These are phyloP conservation scores for Physella acuta DNA, from an alignment of 1,140 invertebrate genomes.

Conservation along the genomic window DNA sequence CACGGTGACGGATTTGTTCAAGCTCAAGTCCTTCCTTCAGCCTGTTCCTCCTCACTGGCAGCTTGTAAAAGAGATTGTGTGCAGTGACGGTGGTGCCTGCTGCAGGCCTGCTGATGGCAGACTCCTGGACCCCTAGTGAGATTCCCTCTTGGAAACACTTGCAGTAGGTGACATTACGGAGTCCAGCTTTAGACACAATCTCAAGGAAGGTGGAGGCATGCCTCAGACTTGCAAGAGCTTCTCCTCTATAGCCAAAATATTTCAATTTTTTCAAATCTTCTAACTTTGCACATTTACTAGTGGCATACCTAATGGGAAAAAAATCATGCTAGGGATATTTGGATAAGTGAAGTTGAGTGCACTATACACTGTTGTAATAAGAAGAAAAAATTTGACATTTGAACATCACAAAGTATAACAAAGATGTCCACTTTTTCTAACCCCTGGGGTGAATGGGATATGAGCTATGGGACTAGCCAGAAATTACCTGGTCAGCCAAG, in stretches of 20 bases:
- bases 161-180: constrained; percentile 59
- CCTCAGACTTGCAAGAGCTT: constrained; percentile 68
- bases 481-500: too few relatives aligned
- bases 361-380: too few relatives aligned
- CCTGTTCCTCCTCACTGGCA: constrained; percentile 66
- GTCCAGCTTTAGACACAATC: constrained; percentile 62
- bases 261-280: constrained; percentile 62
- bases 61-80: constrained; percentile 67
- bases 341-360: too few relatives aligned
- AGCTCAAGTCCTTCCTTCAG: constrained; percentile 65
- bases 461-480: too few relatives aligned
- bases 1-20: constrained; percentile 63
- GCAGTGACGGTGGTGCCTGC: constrained; percentile 70
- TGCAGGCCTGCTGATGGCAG: constrained; percentile 60
- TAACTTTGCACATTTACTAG: constrained; percentile 67
- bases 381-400: too few relatives aligned
- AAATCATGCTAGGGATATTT: too few relatives aligned
- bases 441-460: too few relatives aligned
- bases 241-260: constrained; percentile 69
- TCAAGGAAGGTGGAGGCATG: constrained; percentile 64
- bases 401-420: too few relatives aligned
- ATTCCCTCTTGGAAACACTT: constrained; percentile 62
- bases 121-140: constrained; percentile 46
- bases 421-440: too few relatives aligned
- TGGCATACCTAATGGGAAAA: constrained; percentile 64